Evolutionary conservation across 2,888 invertebrate genomes (phyloP), one percentile per base, ranked within the genome.

Genomic region (Heliconius ethilla): DNA sequence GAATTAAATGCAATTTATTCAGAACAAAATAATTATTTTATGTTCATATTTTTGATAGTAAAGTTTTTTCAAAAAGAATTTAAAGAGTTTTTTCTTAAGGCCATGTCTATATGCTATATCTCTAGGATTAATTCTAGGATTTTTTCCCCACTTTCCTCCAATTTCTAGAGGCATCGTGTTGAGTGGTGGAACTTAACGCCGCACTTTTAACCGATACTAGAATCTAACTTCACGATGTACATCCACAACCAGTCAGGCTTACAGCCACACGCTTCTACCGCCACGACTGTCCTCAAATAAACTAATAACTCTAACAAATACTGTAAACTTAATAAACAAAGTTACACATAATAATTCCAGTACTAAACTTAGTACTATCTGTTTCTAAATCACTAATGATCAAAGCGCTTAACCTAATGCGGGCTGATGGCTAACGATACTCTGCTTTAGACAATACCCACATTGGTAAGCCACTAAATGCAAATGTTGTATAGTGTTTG

Each of bases 381-480:
- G 72, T 63, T 70, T 65, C 72, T 33, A 72, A 66, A 73, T 72
- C 77, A 75, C 70, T 80, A 80, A 80, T 73, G 79, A 80, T 75
- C 79, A 74, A 75, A 79, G 73, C 73, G 62, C 74, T 79, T 80
- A 75, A 69, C 79, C 45, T 59, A 75, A 79, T 79, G 75, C 75
- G 77, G 77, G 80, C 62, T 74, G 77, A 80, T 77, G 69, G 66
- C 79, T 67, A 77, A 77, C 75, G 79, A 75, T 70, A 66, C 51
- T 27, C 55, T 40, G 33, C 13, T 33, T 55, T 72, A 76, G 55
- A 77, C 72, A 73, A 73, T 76, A 45, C 65, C 72, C 27, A 66
- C 15, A 37, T 72, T 63, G 63, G 65, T 65, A 18, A 27, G 18
- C 65, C 66, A 33, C 27, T 63, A 27, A 22, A 67, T 67, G 66